These are phyloP conservation scores for Lemur catta DNA, from an alignment of 2,797 vertebrate genomes.

Conservation along the genomic window DNA sequence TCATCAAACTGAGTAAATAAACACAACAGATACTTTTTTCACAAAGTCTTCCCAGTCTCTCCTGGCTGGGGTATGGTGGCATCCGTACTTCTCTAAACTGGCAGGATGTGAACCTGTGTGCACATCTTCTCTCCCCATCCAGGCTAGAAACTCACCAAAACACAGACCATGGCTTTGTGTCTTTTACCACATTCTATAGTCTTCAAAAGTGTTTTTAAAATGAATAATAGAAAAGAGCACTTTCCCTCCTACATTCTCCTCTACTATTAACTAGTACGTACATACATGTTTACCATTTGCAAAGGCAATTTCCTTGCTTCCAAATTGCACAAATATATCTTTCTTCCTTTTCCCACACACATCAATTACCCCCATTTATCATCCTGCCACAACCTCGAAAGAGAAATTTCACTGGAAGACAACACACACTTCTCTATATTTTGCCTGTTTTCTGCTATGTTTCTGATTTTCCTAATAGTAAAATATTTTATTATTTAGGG, in stretches of 20 bases:
- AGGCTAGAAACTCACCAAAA: neutral
- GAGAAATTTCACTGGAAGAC: conserved; percentile 74
- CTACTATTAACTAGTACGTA: neutral
- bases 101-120: too few species aligned
- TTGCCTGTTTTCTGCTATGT: conserved; percentile 55
- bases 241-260: neutral
- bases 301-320: conserved; percentile 65
- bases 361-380: conserved; percentile 55
- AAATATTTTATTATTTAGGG: conserved; percentile 80
- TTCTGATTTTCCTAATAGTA: conserved; percentile 79
- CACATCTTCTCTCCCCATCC: neutral
- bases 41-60: neutral
- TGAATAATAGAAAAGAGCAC: neutral
- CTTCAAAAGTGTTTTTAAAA: neutral
- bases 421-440: conserved; percentile 68
- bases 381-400: conserved; percentile 76
- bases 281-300: conserved; percentile 65
- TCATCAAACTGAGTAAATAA: neutral
- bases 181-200: neutral
- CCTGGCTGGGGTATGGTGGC: neutral
- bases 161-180: neutral
- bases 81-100: neutral
- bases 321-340: neutral
- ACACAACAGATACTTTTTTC: neutral
- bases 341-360: neutral